Evolutionary conservation across 2,888 invertebrate species (phyloP), one percentile per base, ranked within the genome.

Genomic region (Carcina quercana): DNA sequence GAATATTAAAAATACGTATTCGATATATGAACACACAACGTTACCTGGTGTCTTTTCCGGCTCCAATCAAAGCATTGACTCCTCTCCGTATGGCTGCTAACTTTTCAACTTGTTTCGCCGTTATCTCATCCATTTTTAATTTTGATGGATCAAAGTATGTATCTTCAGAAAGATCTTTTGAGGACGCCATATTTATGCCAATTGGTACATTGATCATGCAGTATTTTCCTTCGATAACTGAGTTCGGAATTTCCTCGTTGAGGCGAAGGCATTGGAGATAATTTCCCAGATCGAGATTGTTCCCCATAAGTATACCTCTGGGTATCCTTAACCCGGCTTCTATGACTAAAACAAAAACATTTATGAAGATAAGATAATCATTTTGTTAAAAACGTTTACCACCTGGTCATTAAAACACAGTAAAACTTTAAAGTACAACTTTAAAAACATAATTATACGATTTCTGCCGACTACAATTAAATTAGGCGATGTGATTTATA

Each of bases 261-360:
- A 68, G 59, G 0, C 29, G 43, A 3, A 66, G 45, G 33, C 69
- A 69, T 40, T 63, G 58, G 17, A 53, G 42, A 20, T 65, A 69
- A 34, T 57, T 56, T 1, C 69, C 69, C 10, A 63, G 34, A 35
- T 67, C 62, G 3, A 49, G 25, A 0, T 41, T 32, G 22, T 57
- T 60, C 1, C 54, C 47, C 15, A 32, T 20, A 5, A 61, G 27
- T 2, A 68, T 14, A 4, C 63, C 60, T 34, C 53, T 43, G 1
- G 69, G 69, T 2, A 45, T 35, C 29, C 63, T 46, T 17, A 59
- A 37, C 3, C 69, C 59, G 7, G 66, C 46, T 19, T 63, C 60
- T n/a, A 52, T 12, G 39, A 59, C 60, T 61, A 40, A 29, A 28
- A 25, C 2, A 21, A 7, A 13, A 15, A 5, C 3, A 32, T 5